Evolutionary conservation across 2,797 vertebrate genomes (phyloP).

Genomic region (Galago senegalensis): DNA sequence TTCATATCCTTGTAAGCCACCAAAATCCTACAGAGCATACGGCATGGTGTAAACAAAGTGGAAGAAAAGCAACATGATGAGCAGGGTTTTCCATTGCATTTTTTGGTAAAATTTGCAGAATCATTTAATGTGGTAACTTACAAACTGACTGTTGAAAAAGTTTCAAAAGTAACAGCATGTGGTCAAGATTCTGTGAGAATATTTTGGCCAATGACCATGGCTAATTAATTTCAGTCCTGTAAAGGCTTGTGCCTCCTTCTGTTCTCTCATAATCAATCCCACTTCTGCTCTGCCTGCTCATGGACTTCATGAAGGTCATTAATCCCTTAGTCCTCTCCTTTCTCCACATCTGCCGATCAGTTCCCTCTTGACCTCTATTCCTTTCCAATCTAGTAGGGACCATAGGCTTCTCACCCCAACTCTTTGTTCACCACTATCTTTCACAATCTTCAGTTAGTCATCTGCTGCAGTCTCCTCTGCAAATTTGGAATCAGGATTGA

Average conservation of each 20-base stretch:
- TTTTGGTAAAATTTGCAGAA: not conserved
- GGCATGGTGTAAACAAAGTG: not conserved
- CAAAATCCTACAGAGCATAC: not conserved
- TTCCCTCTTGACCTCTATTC: not conserved
- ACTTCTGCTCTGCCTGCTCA: not conserved
- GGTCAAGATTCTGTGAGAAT: not conserved
- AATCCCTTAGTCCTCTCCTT: not conserved
- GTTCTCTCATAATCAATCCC: not conserved
- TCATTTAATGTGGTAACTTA: not conserved
- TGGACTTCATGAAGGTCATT: not conserved
- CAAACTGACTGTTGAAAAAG: not conserved
- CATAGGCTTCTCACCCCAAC: not conserved
- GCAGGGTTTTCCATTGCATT: not conserved
- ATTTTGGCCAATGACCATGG: not conserved
- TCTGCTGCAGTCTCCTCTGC: not conserved
- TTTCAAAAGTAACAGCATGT: not conserved
- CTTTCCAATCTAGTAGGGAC: not conserved
- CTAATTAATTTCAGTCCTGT: conserved; percentile 25
- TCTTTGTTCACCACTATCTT: not conserved
- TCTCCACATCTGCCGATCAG: not conserved
- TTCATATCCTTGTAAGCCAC: conserved; percentile 15
- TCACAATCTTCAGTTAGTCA: not conserved
- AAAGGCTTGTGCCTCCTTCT: not conserved
- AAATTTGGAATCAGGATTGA: not conserved
- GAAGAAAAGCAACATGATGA: not conserved